Conservation (phyloP, 2,797 vertebrate species). For the Coranthus polyacanthus region DNA sequence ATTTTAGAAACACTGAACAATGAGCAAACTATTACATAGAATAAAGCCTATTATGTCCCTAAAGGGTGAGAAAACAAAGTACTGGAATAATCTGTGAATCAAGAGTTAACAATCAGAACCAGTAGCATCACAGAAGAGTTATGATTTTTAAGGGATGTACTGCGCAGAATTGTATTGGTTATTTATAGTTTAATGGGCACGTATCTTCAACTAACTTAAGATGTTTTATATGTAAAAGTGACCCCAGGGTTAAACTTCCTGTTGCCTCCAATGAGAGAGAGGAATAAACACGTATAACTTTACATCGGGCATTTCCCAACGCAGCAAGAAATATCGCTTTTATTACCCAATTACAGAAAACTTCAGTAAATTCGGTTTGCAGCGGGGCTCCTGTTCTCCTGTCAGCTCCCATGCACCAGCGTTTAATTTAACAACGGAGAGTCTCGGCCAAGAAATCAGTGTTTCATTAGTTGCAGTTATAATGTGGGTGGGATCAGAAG, state of each 20-base stretch:
- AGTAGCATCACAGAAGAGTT: not conserved
- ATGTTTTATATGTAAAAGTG: too few species aligned
- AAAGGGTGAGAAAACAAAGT: not conserved
- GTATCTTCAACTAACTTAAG: too few species aligned
- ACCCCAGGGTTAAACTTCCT: not conserved
- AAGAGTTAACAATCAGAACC: not conserved
- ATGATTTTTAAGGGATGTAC: conserved; percentile 4
- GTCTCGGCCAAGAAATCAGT: conserved; percentile 9
- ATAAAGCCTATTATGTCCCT: not conserved
- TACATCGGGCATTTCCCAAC: conserved; percentile 19
- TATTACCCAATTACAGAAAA: conserved; percentile 36
- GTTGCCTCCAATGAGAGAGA: conserved; percentile 8
- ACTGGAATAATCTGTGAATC: not conserved
- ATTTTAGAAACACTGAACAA: not conserved
- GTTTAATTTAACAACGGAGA: conserved; percentile 3
- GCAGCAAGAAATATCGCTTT: conserved; percentile 23
- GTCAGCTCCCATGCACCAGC: conserved; percentile 15
- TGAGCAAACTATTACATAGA: not conserved
- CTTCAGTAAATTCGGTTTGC: conserved; percentile 37
- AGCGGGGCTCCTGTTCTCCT: not conserved
- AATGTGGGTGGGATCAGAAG: not conserved
- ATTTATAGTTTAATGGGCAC: too few species aligned
- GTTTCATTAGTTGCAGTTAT: conserved; percentile 22
- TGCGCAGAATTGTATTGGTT: not conserved
- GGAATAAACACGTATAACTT: conserved; percentile 11